These are phyloP conservation scores for Neoitamus cyanurus DNA, from an alignment of 2,888 invertebrate species.

Conservation along the genomic window DNA sequence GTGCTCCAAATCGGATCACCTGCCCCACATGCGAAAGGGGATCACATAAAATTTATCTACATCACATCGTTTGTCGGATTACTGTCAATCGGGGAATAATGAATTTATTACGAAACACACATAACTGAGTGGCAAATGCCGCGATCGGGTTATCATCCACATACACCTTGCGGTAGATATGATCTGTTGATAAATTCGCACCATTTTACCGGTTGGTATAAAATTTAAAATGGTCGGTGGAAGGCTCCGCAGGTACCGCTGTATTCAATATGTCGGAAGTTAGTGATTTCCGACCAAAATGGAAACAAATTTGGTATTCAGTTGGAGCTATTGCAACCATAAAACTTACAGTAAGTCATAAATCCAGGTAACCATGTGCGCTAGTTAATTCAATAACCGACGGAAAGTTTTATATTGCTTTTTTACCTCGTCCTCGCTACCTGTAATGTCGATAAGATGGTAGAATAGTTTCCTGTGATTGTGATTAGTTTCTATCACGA, in stretches of 20 bases:
- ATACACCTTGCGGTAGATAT: not conserved
- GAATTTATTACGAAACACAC: conserved; percentile 12
- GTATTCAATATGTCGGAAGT: not conserved
- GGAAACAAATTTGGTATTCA: not conserved
- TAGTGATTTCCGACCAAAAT: not conserved
- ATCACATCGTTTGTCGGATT: conserved; percentile 13
- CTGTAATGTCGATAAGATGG: not conserved
- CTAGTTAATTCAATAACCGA: not conserved
- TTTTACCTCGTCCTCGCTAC: not conserved
- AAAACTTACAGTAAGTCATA: not conserved
- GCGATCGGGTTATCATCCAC: not conserved
- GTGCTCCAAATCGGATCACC: conserved; percentile 23
- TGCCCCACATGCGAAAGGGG: not conserved
- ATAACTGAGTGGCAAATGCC: not conserved
- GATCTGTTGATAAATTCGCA: not conserved
- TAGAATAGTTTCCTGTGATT: not conserved
- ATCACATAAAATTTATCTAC: conserved; percentile 19
- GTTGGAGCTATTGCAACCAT: not conserved
- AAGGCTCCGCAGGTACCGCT: not conserved
- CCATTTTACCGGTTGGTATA: not conserved
- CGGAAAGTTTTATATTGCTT: not conserved
- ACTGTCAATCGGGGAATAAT: conserved; percentile 29
- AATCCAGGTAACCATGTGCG: not conserved
- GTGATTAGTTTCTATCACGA: conserved; percentile 3
- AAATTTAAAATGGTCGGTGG: not conserved